Conservation (phyloP, 2,888 invertebrate genomes). For the Nomada ferruginata region DNA sequence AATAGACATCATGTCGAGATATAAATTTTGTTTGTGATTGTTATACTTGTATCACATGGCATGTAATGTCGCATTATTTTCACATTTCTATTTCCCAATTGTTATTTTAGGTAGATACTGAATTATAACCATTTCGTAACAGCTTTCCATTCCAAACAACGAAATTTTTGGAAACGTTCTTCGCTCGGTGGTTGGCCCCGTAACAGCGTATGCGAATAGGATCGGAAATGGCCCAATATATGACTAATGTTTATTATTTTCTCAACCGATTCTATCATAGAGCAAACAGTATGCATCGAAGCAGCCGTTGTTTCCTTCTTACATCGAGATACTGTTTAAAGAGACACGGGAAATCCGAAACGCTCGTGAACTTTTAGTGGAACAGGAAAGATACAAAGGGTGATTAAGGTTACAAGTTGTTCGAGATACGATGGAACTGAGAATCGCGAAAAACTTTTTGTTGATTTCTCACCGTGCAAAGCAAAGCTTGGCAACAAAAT, state of each 20-base stretch:
- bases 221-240: slow-evolving; percentile 25
- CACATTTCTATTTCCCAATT: background rate
- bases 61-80: no score
- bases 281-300: slow-evolving; percentile 1
- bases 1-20: no score
- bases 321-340: slow-evolving; percentile 10
- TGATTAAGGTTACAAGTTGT: slow-evolving; percentile 41
- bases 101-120: background rate
- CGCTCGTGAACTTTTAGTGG: slow-evolving; percentile 37
- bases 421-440: slow-evolving; percentile 19
- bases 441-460: slow-evolving; percentile 11
- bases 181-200: background rate
- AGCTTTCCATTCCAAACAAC: background rate
- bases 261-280: slow-evolving; percentile 8
- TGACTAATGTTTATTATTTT: slow-evolving; percentile 22
- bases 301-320: slow-evolving; percentile 14
- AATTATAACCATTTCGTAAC: background rate
- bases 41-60: no score
- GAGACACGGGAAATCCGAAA: slow-evolving; percentile 32
- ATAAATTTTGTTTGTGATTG: no score
- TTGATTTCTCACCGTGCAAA: background rate
- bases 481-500: background rate
- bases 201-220: background rate
- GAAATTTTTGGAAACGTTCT: background rate
- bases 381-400: slow-evolving; percentile 29